Base-by-base conservation (phyloP, 2,888 invertebrate genomes). In the Trichopria drosophilae region DNA sequence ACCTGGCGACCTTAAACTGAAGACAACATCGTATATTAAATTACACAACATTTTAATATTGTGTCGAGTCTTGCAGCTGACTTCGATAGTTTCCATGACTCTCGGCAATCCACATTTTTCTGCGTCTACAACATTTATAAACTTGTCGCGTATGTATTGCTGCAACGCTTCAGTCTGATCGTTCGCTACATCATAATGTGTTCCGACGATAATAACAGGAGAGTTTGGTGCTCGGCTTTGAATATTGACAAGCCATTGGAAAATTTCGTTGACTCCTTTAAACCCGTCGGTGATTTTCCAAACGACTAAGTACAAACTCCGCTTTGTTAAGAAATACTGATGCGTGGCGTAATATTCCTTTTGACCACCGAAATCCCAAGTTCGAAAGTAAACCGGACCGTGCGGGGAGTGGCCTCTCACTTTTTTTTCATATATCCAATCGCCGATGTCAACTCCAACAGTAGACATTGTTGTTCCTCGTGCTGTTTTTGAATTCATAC, bases 351-450 rank as follows among this genome's bases (percentile, higher is more conserved):
- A 98, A 74, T 98, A 97, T 69, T 99, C 98, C 70, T 88, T 87
- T 78, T 97, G 98, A 0, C 98, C 98, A 4, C 97, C 97, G 77
- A 99, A 99, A 77, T 99, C 99, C 98, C 98, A 99, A 0, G 98
- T 98, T 44, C 96, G 79, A 77, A 94, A 94, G 19, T 91, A 87
- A 43, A 96, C 88, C 0, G 94, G 88, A 0, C 90, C 91, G 66
- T 86, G 84, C 1, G 84, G 82, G 0, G 84, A 84, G 26, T 84
- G 84, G 1, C 90, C 86, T 18, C 89, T 80, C 6, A 86, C 80
- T 69, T 90, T 86, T 69, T 90, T 90, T 73, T 95, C 95, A 73
- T 91, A 93, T 16, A 89, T 81, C 91, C 97, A 95, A 60, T 93
- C 90, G 34, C 93, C 92, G 61, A 99, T 96, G 76, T 98, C 98